Evolutionary conservation across 2,113 vertebrate species (phyloP), one percentile per base, ranked within the genome.

Genomic region (Orientallactaga bullata): DNA sequence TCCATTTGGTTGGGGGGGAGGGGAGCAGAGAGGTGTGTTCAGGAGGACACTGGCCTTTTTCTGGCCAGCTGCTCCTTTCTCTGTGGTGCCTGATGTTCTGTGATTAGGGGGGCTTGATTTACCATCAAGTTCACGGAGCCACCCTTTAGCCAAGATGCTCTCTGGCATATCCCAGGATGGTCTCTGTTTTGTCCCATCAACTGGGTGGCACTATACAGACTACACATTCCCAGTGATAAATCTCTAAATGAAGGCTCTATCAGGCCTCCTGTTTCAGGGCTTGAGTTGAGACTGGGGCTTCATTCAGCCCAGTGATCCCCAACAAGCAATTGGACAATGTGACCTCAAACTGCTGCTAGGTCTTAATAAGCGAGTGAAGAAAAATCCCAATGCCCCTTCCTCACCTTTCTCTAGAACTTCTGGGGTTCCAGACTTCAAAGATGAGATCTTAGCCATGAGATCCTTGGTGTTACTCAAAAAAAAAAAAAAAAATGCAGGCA

Each of bases 151-250:
- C 37, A 13, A 89, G 85, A 47, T 47, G 91, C 88, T 71, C 24
- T 81, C 74, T 39, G 76, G 32, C n/a, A 92, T 82, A 80, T 90
- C 94, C 72, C 77, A 80, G 92, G 24, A 96, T 63, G 3, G 89
- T 39, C 89, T 88, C 2, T 17, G 47, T 95, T 47, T 91, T 95
- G 69, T 88, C 88, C 76, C 93, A 55, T 81, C 85, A 93, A 55
- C 72, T 30, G 12, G 0, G 1, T 17, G 86, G 80, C 51, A 30
- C 13, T 61, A 77, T 68, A 81, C 21, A 95, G 77, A 87, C 58
- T 72, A 82, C 87, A 95, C 68, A 95, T 85, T 10, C 81, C 91
- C 73, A 81, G 88, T 58, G 80, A 47, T 39, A 13, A 30, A 66
- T 89, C 79, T 94, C 65, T 74, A 26, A 74, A 80, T 87, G 89